Conservation (phyloP, 1,140 invertebrate species). For the Caerostris extrusa region DNA sequence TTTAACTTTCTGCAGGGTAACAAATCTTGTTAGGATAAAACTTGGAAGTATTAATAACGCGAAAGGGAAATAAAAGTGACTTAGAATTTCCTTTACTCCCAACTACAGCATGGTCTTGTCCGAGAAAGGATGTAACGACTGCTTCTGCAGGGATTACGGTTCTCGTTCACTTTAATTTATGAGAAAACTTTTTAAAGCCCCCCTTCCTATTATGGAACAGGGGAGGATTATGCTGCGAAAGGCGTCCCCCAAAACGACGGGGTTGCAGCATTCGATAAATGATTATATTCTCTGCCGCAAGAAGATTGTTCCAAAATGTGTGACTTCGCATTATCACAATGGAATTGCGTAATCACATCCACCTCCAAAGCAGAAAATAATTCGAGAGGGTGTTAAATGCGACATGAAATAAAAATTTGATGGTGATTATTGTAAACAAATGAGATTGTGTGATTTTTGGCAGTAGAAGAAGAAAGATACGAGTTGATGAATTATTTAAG, state of each 20-base stretch:
- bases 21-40: conserved; percentile 26
- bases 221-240: background rate
- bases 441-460: background rate
- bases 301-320: background rate
- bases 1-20: conserved; percentile 6
- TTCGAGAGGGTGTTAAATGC: background rate
- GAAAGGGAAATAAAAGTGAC: background rate
- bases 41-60: background rate
- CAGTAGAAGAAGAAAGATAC: background rate
- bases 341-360: background rate
- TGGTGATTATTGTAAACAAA: conserved; percentile 9
- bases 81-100: background rate
- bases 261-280: background rate
- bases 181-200: conserved; percentile 9
- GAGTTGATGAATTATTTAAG: background rate
- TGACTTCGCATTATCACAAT: conserved; percentile 9
- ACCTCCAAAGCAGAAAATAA: background rate
- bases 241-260: background rate
- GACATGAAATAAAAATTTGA: conserved; percentile 30
- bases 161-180: conserved; percentile 19
- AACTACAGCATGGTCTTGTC: no score
- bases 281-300: conserved; percentile 24
- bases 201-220: background rate
- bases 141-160: background rate
- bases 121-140: no score